Conservation (phyloP, 2,888 invertebrate species). For the Thecophora atra region DNA sequence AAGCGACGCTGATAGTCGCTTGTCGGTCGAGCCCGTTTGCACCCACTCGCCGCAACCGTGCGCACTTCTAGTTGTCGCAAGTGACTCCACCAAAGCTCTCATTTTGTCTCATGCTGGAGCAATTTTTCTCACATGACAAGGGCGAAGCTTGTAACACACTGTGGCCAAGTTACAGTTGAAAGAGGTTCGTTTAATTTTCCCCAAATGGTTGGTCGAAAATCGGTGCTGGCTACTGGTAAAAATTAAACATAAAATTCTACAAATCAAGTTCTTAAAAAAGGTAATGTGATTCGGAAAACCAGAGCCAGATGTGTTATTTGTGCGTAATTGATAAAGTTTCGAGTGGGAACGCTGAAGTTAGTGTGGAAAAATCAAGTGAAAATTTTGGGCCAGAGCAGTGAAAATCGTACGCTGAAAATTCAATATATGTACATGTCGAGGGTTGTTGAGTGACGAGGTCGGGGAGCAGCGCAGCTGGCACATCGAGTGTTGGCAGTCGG, state of each 20-base stretch:
- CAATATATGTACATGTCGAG: conserved; percentile 50
- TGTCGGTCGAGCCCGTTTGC: background rate
- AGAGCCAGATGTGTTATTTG: conserved; percentile 5
- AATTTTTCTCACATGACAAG: conserved; percentile 29
- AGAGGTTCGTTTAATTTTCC: conserved; percentile 63
- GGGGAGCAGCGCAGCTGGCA: conserved; percentile 36
- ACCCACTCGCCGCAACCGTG: background rate
- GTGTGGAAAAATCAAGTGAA: conserved; percentile 41
- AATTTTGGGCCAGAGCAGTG: conserved; percentile 31
- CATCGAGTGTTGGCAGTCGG: conserved; percentile 45
- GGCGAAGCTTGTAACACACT: conserved; percentile 52
- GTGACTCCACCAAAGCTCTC: background rate
- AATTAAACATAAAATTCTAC: conserved; percentile 46
- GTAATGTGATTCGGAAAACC: conserved; percentile 37
- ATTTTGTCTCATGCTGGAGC: background rate
- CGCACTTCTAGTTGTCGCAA: conserved; percentile 15
- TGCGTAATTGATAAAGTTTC: conserved; percentile 36
- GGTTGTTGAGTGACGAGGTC: conserved; percentile 43
- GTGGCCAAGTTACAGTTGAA: conserved; percentile 52
- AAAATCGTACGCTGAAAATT: conserved; percentile 47
- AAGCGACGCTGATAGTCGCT: background rate
- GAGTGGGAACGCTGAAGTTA: conserved; percentile 35
- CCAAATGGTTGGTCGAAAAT: conserved; percentile 64
- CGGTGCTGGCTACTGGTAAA: conserved; percentile 58
- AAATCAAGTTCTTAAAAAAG: conserved; percentile 40